Conservation (phyloP, 2,888 invertebrate species). For the Eupithecia abbreviata region DNA sequence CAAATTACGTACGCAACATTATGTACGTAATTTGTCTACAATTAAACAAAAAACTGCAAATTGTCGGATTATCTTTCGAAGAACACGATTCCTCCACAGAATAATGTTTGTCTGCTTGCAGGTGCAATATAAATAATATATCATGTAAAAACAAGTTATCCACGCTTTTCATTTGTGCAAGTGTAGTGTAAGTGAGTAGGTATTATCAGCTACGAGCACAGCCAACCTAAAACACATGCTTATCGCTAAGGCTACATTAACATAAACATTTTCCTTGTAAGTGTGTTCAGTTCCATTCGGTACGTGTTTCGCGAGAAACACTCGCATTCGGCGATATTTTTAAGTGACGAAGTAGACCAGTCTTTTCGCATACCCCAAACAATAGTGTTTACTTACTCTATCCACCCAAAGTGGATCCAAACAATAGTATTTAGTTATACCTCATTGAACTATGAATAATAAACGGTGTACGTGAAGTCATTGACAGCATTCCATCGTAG, state of each 20-base stretch:
- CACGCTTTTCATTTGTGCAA: not conserved
- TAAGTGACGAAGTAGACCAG: not conserved
- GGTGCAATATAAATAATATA: not conserved
- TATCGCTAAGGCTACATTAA: constrained; percentile 18
- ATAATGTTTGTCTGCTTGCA: not conserved
- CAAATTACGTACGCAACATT: not conserved
- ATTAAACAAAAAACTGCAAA: too few species aligned
- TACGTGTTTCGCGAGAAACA: not conserved
- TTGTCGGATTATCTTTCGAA: too few species aligned
- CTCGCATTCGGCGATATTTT: not conserved
- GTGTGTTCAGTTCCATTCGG: not conserved
- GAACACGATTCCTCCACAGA: too few species aligned
- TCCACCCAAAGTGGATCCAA: not conserved
- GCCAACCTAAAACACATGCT: constrained; percentile 2
- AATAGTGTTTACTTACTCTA: not conserved
- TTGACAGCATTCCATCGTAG: not conserved
- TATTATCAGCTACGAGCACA: not conserved
- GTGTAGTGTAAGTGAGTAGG: constrained; percentile 1
- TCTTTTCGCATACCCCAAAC: not conserved
- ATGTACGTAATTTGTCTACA: too few species aligned
- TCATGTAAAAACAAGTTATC: not conserved
- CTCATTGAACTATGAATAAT: not conserved
- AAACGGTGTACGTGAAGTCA: not conserved
- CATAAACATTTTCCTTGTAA: constrained; percentile 28
- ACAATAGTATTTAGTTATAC: not conserved